Conservation (phyloP, 2,113 vertebrate genomes). For the Rhinolophus ferrumequinum region DNA sequence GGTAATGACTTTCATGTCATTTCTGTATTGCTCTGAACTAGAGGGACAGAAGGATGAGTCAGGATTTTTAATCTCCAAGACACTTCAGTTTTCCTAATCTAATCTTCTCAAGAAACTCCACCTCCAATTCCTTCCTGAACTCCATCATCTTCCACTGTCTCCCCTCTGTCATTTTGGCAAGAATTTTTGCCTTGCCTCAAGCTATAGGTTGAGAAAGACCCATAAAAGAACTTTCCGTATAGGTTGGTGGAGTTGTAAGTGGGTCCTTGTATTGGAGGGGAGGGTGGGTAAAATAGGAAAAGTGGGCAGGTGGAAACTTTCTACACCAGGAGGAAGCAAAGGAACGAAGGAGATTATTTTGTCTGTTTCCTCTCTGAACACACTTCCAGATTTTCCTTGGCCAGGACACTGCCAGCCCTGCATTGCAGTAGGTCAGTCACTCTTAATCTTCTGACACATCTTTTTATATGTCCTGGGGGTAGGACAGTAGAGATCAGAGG, state of each 20-base stretch:
- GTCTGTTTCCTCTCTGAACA: not conserved
- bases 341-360: not conserved
- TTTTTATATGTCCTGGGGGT: not conserved
- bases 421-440: not conserved
- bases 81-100: not conserved
- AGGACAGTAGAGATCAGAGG: not conserved
- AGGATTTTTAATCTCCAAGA: not conserved
- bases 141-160: not conserved
- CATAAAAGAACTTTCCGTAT: not conserved
- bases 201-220: not conserved
- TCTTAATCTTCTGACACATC: not conserved
- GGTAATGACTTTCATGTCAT: not conserved
- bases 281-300: not conserved
- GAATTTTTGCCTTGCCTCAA: slow-evolving; percentile 15
- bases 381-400: not conserved
- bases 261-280: not conserved
- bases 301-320: not conserved
- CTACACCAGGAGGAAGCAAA: not conserved
- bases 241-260: not conserved
- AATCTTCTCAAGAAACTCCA: not conserved
- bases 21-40: not conserved
- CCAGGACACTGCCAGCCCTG: not conserved
- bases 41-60: not conserved
- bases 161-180: not conserved
- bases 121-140: not conserved